phyloP scores from a whole-genome alignment of 2,113 vertebrate genomes.

The Cyprinodon brontotheroides region DNA sequence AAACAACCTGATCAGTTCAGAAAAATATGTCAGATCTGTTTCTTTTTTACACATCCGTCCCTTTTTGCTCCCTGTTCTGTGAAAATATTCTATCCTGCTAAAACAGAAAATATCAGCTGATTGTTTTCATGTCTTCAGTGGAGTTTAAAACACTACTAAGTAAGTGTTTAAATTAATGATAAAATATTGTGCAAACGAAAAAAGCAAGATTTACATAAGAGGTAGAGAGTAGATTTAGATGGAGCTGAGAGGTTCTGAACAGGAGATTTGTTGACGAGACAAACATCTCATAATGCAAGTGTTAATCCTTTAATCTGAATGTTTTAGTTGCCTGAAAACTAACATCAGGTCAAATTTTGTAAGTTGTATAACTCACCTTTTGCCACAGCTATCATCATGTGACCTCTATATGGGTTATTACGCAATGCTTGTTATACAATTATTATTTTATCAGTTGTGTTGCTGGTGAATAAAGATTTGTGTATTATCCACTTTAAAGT shows the following conservation, averaged over 20 bases:
- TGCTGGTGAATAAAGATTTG: background rate
- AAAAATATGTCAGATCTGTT: background rate
- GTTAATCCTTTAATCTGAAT: background rate
- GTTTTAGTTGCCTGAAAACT: background rate
- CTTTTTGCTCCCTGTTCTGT: background rate
- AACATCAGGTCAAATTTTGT: background rate
- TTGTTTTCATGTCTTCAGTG: background rate
- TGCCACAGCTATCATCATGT: background rate
- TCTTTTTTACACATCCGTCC: background rate
- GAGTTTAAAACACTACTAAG: background rate
- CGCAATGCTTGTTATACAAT: background rate
- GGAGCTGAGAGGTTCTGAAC: background rate
- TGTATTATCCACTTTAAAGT: background rate
- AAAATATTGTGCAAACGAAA: background rate
- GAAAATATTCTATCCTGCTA: background rate
- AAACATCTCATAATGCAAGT: background rate
- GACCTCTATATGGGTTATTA: background rate
- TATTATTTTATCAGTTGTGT: background rate
- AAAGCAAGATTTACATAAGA: background rate
- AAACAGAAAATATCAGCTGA: background rate
- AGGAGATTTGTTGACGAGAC: background rate
- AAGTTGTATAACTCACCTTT: background rate
- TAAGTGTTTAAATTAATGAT: background rate
- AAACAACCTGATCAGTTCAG: background rate
- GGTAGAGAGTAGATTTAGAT: background rate